phyloP scores from a whole-genome alignment of 2,888 invertebrate genomes.

The Melieria crassipennis region DNA sequence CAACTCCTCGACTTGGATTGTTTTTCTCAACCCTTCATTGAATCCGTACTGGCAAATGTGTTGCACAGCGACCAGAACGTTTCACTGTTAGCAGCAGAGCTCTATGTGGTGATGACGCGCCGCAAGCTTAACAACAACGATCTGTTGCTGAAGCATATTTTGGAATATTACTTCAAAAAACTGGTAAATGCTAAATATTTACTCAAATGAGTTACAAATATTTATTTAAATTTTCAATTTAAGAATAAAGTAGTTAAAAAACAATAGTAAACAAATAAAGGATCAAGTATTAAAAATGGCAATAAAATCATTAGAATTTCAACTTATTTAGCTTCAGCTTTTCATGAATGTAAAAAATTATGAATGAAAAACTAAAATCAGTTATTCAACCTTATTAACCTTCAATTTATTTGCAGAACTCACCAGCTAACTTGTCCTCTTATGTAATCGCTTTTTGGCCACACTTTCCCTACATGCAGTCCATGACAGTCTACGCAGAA shows the following conservation, averaged over 20 bases:
- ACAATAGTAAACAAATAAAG: too few relatives aligned
- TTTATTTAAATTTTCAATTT: neutral
- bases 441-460: constrained; percentile 17
- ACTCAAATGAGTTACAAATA: neutral
- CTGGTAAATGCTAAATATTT: constrained; percentile 9
- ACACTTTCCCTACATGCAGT: constrained; percentile 10
- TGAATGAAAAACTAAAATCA: too few relatives aligned
- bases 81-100: constrained; percentile 17
- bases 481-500: constrained; percentile 9
- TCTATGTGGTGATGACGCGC: constrained; percentile 20
- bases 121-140: constrained; percentile 19
- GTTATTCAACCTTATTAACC: too few relatives aligned
- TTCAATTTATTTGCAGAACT: neutral
- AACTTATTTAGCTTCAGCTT: too few relatives aligned
- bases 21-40: constrained; percentile 25
- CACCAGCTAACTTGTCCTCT: neutral
- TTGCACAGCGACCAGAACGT: constrained; percentile 19
- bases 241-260: too few relatives aligned
- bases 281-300: too few relatives aligned
- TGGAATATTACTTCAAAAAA: constrained; percentile 27
- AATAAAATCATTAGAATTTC: too few relatives aligned
- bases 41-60: constrained; percentile 11
- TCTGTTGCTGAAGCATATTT: constrained; percentile 18
- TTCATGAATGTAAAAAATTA: too few relatives aligned
- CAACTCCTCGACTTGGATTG: constrained; percentile 24